Conservation (phyloP, 2,888 invertebrate species). For the Cristatella mucedo region DNA sequence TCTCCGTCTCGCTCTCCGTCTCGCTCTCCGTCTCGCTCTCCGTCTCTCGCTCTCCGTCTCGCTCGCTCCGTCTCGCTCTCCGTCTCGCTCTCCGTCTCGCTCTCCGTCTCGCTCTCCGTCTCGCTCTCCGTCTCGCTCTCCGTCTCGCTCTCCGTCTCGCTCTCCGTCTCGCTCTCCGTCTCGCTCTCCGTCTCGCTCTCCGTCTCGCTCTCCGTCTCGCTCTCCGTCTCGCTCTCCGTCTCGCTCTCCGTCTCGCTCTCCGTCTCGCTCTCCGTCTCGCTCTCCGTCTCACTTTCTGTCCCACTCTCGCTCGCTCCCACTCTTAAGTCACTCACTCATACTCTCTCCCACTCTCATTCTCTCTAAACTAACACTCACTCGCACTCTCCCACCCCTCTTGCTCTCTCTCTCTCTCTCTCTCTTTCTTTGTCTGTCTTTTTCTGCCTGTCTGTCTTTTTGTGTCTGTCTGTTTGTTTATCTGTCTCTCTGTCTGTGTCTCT, state of each 20-base stretch:
- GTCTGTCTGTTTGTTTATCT: no score
- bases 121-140: background rate
- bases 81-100: background rate
- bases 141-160: background rate
- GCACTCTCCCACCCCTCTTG: no score
- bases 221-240: background rate
- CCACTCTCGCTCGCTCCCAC: background rate
- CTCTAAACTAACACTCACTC: no score
- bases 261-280: background rate
- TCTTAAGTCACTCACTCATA: background rate
- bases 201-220: background rate
- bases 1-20: background rate
- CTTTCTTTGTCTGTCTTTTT: no score
- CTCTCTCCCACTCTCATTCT: background rate
- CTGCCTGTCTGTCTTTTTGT: no score
- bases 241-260: background rate
- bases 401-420: slow-evolving; percentile 1
- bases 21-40: background rate
- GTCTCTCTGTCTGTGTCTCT: no score
- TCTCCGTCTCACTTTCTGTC: background rate
- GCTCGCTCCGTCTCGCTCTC: background rate
- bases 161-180: background rate
- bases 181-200: background rate
- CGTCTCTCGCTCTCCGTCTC: background rate
- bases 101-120: background rate